phyloP scores from a whole-genome alignment of 2,113 vertebrate genomes.

The Ctenomys sociabilis region DNA sequence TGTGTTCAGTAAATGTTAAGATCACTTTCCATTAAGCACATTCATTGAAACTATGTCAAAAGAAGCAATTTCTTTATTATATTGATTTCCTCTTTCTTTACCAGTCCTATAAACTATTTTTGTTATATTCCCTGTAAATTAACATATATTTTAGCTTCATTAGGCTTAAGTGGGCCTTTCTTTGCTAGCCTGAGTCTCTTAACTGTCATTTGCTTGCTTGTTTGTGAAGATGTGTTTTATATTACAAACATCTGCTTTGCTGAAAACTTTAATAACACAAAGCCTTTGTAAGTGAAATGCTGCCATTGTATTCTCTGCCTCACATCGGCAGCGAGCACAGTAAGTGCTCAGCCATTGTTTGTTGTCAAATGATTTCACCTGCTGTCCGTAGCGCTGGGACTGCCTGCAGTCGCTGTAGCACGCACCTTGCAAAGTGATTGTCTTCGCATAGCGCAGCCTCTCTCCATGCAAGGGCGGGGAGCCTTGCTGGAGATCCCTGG shows the following conservation, averaged over 20 bases:
- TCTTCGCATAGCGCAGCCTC: not conserved
- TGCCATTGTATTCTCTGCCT: not conserved
- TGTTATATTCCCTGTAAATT: constrained; percentile 37
- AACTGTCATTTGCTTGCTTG: constrained; percentile 40
- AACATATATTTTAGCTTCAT: constrained; percentile 61
- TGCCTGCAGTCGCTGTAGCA: not conserved
- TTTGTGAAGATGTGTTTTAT: constrained; percentile 49
- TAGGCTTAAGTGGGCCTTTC: constrained; percentile 48
- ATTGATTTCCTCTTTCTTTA: constrained; percentile 58
- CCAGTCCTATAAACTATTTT: constrained; percentile 41
- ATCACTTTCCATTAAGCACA: constrained; percentile 51
- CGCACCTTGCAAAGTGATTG: not conserved
- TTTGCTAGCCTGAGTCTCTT: constrained; percentile 44
- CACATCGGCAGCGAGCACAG: not conserved
- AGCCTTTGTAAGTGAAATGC: constrained; percentile 42
- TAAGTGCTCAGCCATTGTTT: constrained; percentile 7
- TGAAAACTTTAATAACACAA: not conserved
- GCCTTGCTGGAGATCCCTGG: too few relatives aligned
- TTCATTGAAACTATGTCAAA: constrained; percentile 61
- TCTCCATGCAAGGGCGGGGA: not conserved
- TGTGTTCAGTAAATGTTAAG: constrained; percentile 27
- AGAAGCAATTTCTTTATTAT: constrained; percentile 46
- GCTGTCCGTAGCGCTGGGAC: not conserved
- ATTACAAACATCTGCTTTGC: constrained; percentile 28
- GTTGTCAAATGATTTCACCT: constrained; percentile 26